Evolutionary conservation across 2,797 vertebrate species (phyloP), one percentile per base, ranked within the genome.

Genomic region (Enteromius mattozi): DNA sequence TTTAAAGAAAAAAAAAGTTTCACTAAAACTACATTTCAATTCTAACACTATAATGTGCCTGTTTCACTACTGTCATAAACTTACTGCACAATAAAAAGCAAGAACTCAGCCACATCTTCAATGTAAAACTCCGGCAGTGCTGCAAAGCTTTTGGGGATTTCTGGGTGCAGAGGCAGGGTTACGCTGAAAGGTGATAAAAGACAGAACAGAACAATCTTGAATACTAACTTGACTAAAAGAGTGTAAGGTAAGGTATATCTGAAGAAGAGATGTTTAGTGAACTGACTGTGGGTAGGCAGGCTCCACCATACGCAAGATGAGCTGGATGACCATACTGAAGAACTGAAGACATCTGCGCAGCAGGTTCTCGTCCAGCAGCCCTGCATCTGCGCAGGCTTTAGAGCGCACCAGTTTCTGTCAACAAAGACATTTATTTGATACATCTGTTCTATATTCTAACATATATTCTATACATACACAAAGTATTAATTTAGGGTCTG

Each of bases 51-150:
- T 6, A 21, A 21, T 24, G n/a, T 56, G 10, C 4, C 14, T 33
- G 30, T 37, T 33, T 6, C 4, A 35, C 24, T 14, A 42, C 6
- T 17, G 21, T 33, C 6, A 35, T 37, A 10, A 77, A 99, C 98
- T 97, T 96, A 99, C 98, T 99, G 98, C 95, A 99, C 98, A 90
- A 99, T 97, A 94, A 99, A 99, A 96, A 99, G 98, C 94, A 99
- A 95, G 95, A 99, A 99, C 94, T 99, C 98, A 0, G 98, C 98
- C 91, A 99, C 96, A 87, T 99, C 98, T 95, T 99, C 98, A 90
- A 99, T 96, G 85, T 99, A 99, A 94, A 99, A 99, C 92, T 99
- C 98, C 0, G 98, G 98, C 89, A 99, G 95, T 86, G 97, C 97
- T 90, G 98, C 98, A 92, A 99, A 99, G 80, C 96, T 97, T 95